Percentiles rank a stretch among this genome's conserved stretches.
Conservation (phyloP, 2,888 invertebrate species). For the Ceramica pisi region DNA sequence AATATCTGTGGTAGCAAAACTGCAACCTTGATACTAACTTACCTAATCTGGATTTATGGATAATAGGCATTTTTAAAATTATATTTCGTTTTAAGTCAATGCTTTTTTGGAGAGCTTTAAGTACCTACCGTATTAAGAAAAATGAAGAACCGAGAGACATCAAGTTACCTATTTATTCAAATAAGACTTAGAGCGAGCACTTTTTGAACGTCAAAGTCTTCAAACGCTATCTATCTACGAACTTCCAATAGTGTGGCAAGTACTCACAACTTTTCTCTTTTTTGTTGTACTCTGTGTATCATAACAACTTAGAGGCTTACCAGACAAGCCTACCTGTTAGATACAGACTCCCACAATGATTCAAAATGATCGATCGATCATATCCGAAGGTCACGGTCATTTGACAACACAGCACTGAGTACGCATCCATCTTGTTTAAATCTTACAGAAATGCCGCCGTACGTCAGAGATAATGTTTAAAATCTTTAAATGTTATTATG, state of each 20-base stretch:
- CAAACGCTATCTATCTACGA: not conserved
- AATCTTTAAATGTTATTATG: slow-evolving; percentile 24
- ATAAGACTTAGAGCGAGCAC: no score
- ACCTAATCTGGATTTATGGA: no score
- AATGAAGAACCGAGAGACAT: not conserved
- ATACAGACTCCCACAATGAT: slow-evolving; percentile 21
- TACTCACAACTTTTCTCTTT: not conserved
- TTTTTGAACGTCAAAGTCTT: no score
- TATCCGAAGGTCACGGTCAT: slow-evolving; percentile 66
- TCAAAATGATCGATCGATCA: slow-evolving; percentile 64
- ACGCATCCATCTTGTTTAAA: slow-evolving; percentile 59
- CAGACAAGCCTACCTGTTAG: slow-evolving; percentile 1
- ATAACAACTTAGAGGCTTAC: slow-evolving; percentile 3
- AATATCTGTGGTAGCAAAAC: no score
- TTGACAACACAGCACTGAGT: slow-evolving; percentile 38
- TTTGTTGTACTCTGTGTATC: not conserved
- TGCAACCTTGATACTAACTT: no score
- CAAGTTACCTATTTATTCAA: no score
- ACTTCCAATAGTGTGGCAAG: not conserved
- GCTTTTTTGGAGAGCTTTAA: no score
- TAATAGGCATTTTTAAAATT: no score
- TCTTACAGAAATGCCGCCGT: slow-evolving; percentile 45
- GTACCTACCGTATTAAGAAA: not conserved
- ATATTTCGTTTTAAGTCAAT: no score
- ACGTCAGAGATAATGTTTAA: slow-evolving; percentile 36